A percentile compares a stretch with the other conserved stretches of the same genome.
These are phyloP conservation scores for Chunga burmeisteri DNA, from an alignment of 2,113 vertebrate genomes.

Conservation along the genomic window DNA sequence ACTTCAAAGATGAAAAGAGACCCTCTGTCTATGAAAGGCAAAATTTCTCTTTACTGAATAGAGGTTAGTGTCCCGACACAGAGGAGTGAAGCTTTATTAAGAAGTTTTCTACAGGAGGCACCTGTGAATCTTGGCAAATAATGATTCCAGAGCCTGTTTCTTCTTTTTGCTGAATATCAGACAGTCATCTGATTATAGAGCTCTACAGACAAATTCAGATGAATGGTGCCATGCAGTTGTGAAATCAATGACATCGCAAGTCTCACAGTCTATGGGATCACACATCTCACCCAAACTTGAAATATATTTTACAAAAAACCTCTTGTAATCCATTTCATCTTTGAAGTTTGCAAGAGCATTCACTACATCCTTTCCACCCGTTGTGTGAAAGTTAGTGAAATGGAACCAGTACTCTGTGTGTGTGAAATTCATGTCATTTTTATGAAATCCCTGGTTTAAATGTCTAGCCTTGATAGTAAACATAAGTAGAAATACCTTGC, in stretches of 20 bases:
- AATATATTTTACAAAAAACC: neutral
- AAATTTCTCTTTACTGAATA: constrained; percentile 59
- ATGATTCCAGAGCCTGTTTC: constrained; percentile 34
- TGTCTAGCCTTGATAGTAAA: neutral
- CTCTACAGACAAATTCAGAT: constrained; percentile 31
- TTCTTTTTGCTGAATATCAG: constrained; percentile 60
- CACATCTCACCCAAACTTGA: neutral
- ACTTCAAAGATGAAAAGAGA: constrained; percentile 70
- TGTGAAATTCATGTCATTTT: neutral
- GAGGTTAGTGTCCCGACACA: constrained; percentile 47
- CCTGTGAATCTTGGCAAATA: constrained; percentile 79
- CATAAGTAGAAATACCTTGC: neutral
- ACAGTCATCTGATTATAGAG: constrained; percentile 55
- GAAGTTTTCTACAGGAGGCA: constrained; percentile 59
- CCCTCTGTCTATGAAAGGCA: constrained; percentile 41
- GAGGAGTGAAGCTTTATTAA: constrained; percentile 30
- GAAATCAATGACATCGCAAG: neutral
- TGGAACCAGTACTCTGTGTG: neutral
- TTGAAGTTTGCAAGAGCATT: constrained; percentile 7
- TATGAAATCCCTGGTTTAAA: neutral
- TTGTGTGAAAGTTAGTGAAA: neutral
- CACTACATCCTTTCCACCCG: neutral
- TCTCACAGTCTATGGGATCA: neutral
- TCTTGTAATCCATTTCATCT: neutral
- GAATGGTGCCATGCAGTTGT: constrained; percentile 51